A percentile compares a stretch with the other conserved stretches of the same genome.
Evolutionary conservation across 2,797 vertebrate species (phyloP).

Genomic region (Mastacembelus armatus): DNA sequence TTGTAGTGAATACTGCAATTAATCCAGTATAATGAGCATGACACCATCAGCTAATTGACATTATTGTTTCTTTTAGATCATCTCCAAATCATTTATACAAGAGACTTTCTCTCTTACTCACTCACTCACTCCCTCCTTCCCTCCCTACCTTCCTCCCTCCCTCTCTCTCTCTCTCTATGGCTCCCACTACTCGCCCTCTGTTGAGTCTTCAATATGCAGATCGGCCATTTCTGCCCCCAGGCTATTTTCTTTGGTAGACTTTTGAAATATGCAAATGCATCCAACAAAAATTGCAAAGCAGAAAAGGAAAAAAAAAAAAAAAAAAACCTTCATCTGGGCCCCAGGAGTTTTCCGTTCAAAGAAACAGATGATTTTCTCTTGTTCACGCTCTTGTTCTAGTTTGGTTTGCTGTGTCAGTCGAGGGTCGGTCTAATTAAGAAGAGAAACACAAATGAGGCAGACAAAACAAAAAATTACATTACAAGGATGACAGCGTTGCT

Average conservation of each 20-base stretch:
- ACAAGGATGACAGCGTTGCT: constrained; percentile 7
- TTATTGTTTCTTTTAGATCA: constrained; percentile 66
- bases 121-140: too few relatives aligned
- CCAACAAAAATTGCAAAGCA: constrained; percentile 76
- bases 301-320: constrained; percentile 47
- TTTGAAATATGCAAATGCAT: constrained; percentile 87
- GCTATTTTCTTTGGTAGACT: constrained; percentile 87
- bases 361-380: constrained; percentile 72
- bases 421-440: constrained; percentile 54
- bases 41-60: constrained; percentile 63
- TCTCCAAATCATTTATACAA: constrained; percentile 46
- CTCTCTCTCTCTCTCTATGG: constrained; percentile 24
- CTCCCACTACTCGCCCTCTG: constrained; percentile 59
- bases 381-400: constrained; percentile 51
- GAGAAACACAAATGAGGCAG: constrained; percentile 33
- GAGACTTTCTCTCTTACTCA: constrained; percentile 21
- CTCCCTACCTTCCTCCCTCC: constrained; percentile 25
- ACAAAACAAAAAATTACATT: constrained; percentile 27
- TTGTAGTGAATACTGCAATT: constrained; percentile 50
- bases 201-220: constrained; percentile 83
- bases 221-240: constrained; percentile 80
- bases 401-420: constrained; percentile 64
- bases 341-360: constrained; percentile 73
- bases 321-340: constrained; percentile 75
- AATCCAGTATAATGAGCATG: constrained; percentile 52